These are phyloP conservation scores for Oryzias sinensis DNA, from an alignment of 2,797 vertebrate genomes.

Conservation along the genomic window DNA sequence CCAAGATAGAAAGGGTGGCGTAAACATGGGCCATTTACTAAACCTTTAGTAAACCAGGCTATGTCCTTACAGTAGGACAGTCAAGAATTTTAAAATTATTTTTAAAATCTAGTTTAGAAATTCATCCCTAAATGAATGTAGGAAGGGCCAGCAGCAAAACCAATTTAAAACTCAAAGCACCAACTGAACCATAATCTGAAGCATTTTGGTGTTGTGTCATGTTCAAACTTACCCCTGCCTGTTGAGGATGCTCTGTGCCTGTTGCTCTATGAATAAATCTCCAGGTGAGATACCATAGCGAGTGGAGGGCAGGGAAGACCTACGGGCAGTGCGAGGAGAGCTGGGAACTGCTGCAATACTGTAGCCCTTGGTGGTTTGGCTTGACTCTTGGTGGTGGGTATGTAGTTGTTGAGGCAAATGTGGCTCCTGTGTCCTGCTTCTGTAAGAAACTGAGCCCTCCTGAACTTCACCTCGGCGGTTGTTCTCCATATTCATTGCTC, in stretches of 20 bases:
- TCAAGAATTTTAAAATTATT: no score
- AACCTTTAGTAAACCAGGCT: no score
- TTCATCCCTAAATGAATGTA: no score
- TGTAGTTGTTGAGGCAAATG: conserved; percentile 38
- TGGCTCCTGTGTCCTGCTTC: conserved; percentile 51
- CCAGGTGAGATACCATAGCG: conserved; percentile 85
- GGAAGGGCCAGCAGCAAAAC: no score
- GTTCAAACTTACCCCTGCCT: conserved; percentile 86
- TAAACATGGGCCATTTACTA: no score
- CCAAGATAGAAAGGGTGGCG: no score
- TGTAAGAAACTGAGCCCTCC: conserved; percentile 31
- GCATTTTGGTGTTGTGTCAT: background rate
- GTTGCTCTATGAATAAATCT: conserved; percentile 83
- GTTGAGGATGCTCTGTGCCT: conserved; percentile 83
- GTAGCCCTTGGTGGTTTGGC: conserved; percentile 73
- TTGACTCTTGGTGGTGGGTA: conserved; percentile 50
- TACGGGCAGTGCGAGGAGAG: conserved; percentile 80
- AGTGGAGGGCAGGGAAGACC: conserved; percentile 80
- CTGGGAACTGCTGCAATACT: conserved; percentile 78
- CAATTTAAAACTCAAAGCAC: no score
- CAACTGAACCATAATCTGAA: background rate
- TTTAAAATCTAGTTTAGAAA: no score
- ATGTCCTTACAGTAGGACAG: no score
- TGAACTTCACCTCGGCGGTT: conserved; percentile 65
- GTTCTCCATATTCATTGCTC: conserved; percentile 81